These are phyloP conservation scores for Zaprionus nigranus DNA, from an alignment of 1,140 invertebrate genomes.

Conservation along the genomic window DNA sequence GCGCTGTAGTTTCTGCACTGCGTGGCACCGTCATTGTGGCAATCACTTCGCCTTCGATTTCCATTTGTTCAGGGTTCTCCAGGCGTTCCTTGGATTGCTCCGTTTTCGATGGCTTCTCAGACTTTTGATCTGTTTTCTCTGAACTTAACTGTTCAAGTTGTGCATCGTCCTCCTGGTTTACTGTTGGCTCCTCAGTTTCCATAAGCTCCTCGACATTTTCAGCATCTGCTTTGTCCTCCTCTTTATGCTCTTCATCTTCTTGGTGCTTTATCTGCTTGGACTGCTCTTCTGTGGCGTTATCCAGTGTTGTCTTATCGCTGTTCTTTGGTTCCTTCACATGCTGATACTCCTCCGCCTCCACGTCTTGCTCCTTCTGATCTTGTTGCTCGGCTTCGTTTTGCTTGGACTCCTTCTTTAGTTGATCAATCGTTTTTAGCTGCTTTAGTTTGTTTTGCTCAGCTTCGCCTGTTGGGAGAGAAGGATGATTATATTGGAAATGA, in stretches of 20 bases:
- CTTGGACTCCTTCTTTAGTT: slow-evolving; percentile 82
- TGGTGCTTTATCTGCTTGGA: slow-evolving; percentile 89
- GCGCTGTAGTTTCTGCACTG: slow-evolving; percentile 88
- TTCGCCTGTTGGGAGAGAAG: slow-evolving; percentile 74
- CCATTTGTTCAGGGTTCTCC: slow-evolving; percentile 85
- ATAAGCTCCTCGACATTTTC: slow-evolving; percentile 85
- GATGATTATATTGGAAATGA: background rate
- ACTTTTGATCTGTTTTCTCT: slow-evolving; percentile 85
- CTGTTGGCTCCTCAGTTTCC: slow-evolving; percentile 63
- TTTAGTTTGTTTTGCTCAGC: slow-evolving; percentile 85
- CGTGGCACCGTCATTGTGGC: slow-evolving; percentile 88
- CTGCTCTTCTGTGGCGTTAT: slow-evolving; percentile 93
- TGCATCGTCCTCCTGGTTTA: slow-evolving; percentile 80
- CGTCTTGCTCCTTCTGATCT: slow-evolving; percentile 79
- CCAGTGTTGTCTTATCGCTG: slow-evolving; percentile 87
- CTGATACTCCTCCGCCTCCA: slow-evolving; percentile 88
- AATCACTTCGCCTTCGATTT: slow-evolving; percentile 91
- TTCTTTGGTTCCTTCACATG: slow-evolving; percentile 93
- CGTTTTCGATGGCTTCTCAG: slow-evolving; percentile 85
- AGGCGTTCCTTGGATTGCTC: slow-evolving; percentile 84
- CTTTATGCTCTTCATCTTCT: slow-evolving; percentile 86
- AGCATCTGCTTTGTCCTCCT: slow-evolving; percentile 86
- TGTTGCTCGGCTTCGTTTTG: slow-evolving; percentile 85
- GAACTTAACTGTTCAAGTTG: slow-evolving; percentile 86
- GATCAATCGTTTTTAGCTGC: slow-evolving; percentile 87